These are phyloP conservation scores for Dinothrombium tinctorium DNA, from an alignment of 1,140 invertebrate species.

Conservation along the genomic window DNA sequence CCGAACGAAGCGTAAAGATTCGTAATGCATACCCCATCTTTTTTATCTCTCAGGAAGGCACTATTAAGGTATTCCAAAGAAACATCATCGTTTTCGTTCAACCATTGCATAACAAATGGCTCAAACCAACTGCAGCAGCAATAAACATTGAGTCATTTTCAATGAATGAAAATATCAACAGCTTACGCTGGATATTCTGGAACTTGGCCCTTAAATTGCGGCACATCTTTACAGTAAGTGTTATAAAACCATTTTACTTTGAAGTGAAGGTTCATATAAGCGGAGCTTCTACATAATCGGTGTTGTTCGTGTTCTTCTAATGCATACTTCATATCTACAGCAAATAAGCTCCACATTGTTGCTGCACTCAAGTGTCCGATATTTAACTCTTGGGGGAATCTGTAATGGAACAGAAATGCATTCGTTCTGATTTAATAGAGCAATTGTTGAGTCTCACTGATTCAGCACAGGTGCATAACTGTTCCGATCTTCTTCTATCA, in stretches of 20 bases:
- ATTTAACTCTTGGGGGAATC: constrained; percentile 35
- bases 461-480: constrained; percentile 95
- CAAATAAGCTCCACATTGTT: constrained; percentile 91
- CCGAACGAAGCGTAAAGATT: neutral
- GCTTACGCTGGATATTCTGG: constrained; percentile 73
- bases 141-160: constrained; percentile 6
- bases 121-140: constrained; percentile 62
- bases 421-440: no score
- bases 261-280: constrained; percentile 99
- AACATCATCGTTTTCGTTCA: constrained; percentile 98
- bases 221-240: constrained; percentile 94
- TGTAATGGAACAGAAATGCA: constrained; percentile 10
- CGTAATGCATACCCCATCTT: constrained; percentile 64
- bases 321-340: constrained; percentile 92
- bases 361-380: constrained; percentile 68
- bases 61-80: constrained; percentile 95
- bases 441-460: constrained; percentile 34
- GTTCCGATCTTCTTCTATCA: constrained; percentile 95
- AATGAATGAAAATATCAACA: constrained; percentile 7
- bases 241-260: constrained; percentile 97
- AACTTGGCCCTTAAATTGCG: constrained; percentile 74
- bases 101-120: constrained; percentile 99
- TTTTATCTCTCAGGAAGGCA: constrained; percentile 94
- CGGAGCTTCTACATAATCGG: constrained; percentile 82
- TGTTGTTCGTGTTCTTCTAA: constrained; percentile 92